Conservation (phyloP, 2,888 invertebrate genomes). For the Anticlea derivata region DNA sequence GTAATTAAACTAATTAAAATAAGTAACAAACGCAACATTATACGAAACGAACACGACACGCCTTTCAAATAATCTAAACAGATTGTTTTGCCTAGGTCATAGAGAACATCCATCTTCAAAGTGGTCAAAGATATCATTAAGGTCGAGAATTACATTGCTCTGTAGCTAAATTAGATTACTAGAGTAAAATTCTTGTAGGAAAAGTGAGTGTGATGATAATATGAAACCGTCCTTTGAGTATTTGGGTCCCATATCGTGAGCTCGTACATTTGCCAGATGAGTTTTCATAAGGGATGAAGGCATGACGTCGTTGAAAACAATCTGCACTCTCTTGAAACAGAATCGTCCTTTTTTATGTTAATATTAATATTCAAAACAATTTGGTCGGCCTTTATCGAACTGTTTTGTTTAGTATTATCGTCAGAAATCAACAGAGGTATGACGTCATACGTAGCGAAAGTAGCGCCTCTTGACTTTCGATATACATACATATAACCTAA, state of each 20-base stretch:
- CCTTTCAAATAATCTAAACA: too few relatives aligned
- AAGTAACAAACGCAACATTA: too few relatives aligned
- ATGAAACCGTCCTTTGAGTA: neutral
- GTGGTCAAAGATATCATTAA: neutral
- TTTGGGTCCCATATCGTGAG: neutral
- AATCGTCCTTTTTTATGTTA: neutral
- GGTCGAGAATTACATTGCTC: neutral
- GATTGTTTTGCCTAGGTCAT: neutral
- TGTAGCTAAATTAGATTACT: neutral
- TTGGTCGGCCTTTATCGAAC: too few relatives aligned
- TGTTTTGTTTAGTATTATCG: too few relatives aligned
- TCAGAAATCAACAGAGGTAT: too few relatives aligned
- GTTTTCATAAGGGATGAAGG: constrained; percentile 8
- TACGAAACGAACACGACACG: too few relatives aligned
- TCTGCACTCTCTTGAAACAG: neutral
- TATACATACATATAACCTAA: too few relatives aligned
- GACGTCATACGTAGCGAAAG: neutral
- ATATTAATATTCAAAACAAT: too few relatives aligned
- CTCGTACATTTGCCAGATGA: neutral
- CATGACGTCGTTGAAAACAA: constrained; percentile 1
- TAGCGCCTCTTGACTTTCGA: neutral
- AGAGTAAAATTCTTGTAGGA: neutral
- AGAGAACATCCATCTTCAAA: neutral
- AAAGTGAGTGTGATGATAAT: neutral
- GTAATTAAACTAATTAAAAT: too few relatives aligned